These are phyloP conservation scores for Semnopithecus entellus DNA, from an alignment of 2,113 vertebrate genomes.

Conservation along the genomic window DNA sequence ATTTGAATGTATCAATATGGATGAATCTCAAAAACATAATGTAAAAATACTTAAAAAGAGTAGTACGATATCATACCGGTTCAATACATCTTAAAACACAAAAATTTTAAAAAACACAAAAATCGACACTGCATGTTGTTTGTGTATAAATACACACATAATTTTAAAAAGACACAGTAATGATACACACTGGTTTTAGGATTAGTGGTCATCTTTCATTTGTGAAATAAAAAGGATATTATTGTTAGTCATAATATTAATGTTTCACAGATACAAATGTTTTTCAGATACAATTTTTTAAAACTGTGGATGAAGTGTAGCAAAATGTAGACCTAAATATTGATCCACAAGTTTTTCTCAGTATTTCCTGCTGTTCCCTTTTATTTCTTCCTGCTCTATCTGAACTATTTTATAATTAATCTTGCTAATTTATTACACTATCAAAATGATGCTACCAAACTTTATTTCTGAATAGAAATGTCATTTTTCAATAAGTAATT, in stretches of 20 bases:
- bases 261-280: neutral
- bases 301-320: neutral
- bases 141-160: neutral
- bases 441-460: constrained; percentile 1
- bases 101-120: neutral
- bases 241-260: neutral
- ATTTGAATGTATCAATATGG: neutral
- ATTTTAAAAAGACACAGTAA: neutral
- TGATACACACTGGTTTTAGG: neutral
- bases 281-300: neutral
- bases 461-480: neutral
- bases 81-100: neutral
- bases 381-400: neutral
- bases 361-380: neutral
- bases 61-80: neutral
- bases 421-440: neutral
- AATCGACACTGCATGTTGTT: neutral
- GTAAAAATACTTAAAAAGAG: neutral
- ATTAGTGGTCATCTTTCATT: neutral
- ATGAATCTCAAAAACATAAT: neutral
- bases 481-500: neutral
- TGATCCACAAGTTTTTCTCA: neutral
- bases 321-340: neutral
- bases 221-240: neutral
- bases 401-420: constrained; percentile 15